Percentiles rank a stretch among this genome's conserved stretches.
These are phyloP conservation scores for Tragelaphus scriptus DNA, from an alignment of 2,113 vertebrate genomes.

Conservation along the genomic window DNA sequence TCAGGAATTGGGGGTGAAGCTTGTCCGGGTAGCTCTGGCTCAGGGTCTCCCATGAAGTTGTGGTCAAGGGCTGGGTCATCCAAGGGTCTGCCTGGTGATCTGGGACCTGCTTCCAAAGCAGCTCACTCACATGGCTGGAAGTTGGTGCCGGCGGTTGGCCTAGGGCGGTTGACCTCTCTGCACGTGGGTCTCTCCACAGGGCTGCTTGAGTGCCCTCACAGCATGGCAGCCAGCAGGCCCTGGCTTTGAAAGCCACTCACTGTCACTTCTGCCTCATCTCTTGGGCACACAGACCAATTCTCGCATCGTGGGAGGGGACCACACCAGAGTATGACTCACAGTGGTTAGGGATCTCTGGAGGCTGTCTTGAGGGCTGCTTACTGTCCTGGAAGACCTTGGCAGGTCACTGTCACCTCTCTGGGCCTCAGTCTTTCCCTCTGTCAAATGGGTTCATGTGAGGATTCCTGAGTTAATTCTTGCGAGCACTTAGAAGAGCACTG, in stretches of 20 bases:
- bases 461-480: neutral
- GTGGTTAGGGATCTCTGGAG: too few species aligned
- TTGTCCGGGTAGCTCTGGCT: neutral
- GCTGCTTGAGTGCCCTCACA: neutral
- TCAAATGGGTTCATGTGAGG: neutral
- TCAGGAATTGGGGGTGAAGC: neutral
- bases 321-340: neutral
- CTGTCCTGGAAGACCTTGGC: neutral
- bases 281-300: neutral
- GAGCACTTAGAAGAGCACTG: neutral
- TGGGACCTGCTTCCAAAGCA: neutral
- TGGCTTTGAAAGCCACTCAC: neutral
- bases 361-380: neutral
- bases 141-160: neutral
- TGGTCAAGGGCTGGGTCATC: neutral
- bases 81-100: neutral
- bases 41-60: neutral
- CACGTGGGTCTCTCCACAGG: fast-evolving
- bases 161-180: neutral
- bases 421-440: neutral
- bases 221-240: neutral
- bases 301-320: neutral
- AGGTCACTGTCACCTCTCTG: neutral
- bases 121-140: neutral
- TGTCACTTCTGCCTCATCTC: neutral